Conservation (phyloP, 1,140 invertebrate genomes). For the Oryctes rhinoceros region DNA sequence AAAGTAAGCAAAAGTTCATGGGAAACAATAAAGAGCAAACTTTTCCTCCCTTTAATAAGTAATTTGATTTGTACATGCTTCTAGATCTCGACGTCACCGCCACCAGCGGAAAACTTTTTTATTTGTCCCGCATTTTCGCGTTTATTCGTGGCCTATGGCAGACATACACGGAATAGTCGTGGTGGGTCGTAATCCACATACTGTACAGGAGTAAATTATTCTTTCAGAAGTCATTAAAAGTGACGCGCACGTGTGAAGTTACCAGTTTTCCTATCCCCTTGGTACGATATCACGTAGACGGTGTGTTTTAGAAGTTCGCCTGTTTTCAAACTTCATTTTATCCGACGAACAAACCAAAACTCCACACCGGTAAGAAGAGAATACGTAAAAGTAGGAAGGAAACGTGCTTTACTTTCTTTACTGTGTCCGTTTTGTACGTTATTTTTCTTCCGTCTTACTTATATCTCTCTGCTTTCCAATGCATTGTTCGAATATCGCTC, state of each 20-base stretch:
- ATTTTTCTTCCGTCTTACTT: constrained; percentile 30
- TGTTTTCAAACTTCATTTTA: constrained; percentile 51
- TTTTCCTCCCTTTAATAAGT: constrained; percentile 27
- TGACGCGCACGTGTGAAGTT: constrained; percentile 52
- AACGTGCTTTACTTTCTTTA: constrained; percentile 32
- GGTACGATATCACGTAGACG: constrained; percentile 51
- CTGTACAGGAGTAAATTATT: constrained; percentile 45
- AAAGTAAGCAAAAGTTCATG: background rate
- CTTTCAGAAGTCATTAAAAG: constrained; percentile 48
- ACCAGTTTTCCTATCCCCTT: constrained; percentile 48
- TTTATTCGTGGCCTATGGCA: background rate
- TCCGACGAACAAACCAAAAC: constrained; percentile 38
- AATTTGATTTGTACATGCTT: constrained; percentile 31
- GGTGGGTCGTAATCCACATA: constrained; percentile 36
- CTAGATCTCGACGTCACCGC: background rate
- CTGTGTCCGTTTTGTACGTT: constrained; percentile 7
- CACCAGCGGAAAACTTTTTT: constrained; percentile 20
- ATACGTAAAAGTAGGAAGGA: background rate
- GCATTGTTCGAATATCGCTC: background rate
- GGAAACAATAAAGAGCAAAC: constrained; percentile 13
- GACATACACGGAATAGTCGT: background rate
- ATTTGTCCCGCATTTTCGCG: constrained; percentile 9
- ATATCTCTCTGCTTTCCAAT: background rate
- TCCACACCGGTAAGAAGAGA: background rate
- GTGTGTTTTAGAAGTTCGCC: constrained; percentile 49